phyloP scores from a whole-genome alignment of 2,797 vertebrate species.

The Tragelaphus eurycerus region DNA sequence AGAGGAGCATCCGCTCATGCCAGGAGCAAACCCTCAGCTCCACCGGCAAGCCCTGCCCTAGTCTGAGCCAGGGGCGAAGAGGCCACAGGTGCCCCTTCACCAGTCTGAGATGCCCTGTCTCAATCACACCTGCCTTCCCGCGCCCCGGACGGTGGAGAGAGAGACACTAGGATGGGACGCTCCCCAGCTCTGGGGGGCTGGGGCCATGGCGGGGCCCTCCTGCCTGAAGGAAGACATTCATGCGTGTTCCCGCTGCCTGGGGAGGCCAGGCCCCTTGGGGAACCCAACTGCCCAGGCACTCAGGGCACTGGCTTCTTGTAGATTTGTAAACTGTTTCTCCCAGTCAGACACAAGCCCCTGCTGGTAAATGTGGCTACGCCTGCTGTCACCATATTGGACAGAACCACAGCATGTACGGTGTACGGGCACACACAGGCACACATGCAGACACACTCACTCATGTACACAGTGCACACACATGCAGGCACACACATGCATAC shows the following conservation, averaged over 20 bases:
- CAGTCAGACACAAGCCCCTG: neutral
- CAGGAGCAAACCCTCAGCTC: neutral
- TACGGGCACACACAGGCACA: neutral
- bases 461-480: neutral
- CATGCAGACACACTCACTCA: neutral
- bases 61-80: neutral
- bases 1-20: fast-evolving
- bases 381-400: neutral
- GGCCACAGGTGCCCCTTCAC: neutral
- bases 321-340: neutral
- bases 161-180: too few species aligned
- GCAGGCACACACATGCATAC: neutral
- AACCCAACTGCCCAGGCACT: neutral
- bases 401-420: fast-evolving
- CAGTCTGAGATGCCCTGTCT: fast-evolving
- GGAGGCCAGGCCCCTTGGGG: neutral
- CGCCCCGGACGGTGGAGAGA: fast-evolving
- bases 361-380: fast-evolving
- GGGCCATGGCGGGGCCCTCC: fast-evolving
- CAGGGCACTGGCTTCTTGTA: fast-evolving
- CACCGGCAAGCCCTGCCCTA: fast-evolving
- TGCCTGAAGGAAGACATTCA: neutral
- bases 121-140: neutral
- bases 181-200: neutral
- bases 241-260: neutral